Percentiles rank a stretch among this genome's conserved stretches.
phyloP scores from a whole-genome alignment of 2,797 vertebrate species.

The Adelosebastes latens region DNA sequence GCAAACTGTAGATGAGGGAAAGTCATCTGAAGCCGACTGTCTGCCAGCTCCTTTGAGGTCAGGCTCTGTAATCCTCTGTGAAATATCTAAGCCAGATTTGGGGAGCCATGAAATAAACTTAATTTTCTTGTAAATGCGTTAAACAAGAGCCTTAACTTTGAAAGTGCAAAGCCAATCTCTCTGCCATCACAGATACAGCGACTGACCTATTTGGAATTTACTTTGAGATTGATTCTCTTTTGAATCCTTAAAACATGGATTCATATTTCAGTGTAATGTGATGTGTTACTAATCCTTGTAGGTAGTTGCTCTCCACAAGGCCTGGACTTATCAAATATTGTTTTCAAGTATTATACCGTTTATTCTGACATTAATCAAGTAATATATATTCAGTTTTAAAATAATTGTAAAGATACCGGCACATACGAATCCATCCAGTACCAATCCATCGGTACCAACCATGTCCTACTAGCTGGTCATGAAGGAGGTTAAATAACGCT shows the following conservation, averaged over 20 bases:
- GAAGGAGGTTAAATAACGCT: too few species aligned
- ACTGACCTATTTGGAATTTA: slow-evolving; percentile 37
- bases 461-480: too few species aligned
- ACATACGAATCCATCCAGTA: too few species aligned
- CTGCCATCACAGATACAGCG: not conserved
- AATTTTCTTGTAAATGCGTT: slow-evolving; percentile 45
- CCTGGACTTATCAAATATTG: not conserved
- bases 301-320: not conserved
- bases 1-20: slow-evolving; percentile 22
- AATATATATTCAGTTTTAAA: not conserved
- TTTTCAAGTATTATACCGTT: not conserved
- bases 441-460: too few species aligned
- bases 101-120: slow-evolving; percentile 41
- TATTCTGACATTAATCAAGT: not conserved
- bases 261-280: not conserved
- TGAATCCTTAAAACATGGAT: slow-evolving; percentile 4
- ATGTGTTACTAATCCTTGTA: slow-evolving; percentile 1
- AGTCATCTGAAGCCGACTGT: slow-evolving; percentile 33
- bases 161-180: slow-evolving; percentile 8
- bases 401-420: too few species aligned
- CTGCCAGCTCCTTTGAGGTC: slow-evolving; percentile 43
- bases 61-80: slow-evolving; percentile 44
- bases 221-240: not conserved
- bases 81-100: slow-evolving; percentile 36
- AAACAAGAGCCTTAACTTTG: slow-evolving; percentile 26